A percentile compares a stretch with the other conserved stretches of the same genome.
Conservation (phyloP, 1,140 invertebrate genomes). For the Drosophila ananassae region DNA sequence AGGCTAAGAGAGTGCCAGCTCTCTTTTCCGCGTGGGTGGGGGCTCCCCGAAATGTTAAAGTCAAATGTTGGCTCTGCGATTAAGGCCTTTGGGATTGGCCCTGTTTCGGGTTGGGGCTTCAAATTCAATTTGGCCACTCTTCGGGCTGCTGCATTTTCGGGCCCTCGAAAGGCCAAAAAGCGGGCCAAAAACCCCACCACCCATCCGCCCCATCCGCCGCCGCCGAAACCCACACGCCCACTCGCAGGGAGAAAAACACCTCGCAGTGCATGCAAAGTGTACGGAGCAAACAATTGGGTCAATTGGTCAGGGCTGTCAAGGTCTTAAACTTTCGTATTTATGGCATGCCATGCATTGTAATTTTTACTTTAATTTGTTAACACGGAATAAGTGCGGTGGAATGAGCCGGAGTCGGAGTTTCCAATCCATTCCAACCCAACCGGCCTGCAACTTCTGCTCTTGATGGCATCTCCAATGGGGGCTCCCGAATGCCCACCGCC, state of each 20-base stretch:
- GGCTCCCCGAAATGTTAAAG: conserved; percentile 10
- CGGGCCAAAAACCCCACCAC: neutral
- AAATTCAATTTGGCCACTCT: conserved; percentile 71
- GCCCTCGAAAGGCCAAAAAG: conserved; percentile 16
- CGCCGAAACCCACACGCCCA: conserved; percentile 11
- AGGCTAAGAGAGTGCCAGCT: conserved; percentile 18
- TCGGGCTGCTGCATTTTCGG: conserved; percentile 36
- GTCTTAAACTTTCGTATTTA: conserved; percentile 77
- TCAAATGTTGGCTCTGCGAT: conserved; percentile 25
- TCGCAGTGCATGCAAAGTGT: conserved; percentile 60
- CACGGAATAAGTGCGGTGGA: conserved; percentile 20
- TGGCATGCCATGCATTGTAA: conserved; percentile 74
- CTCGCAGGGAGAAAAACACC: conserved; percentile 26
- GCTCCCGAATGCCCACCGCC: neutral
- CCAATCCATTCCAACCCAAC: conserved; percentile 16
- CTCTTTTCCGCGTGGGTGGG: conserved; percentile 23
- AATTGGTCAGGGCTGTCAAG: conserved; percentile 79
- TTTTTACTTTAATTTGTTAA: conserved; percentile 75
- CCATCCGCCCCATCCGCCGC: neutral
- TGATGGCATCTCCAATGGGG: conserved; percentile 40
- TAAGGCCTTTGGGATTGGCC: conserved; percentile 38
- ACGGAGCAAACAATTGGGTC: conserved; percentile 65
- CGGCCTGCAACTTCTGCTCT: conserved; percentile 17
- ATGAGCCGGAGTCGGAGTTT: neutral
- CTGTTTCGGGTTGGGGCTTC: conserved; percentile 57